Evolutionary conservation across 1,140 invertebrate species (phyloP).

Genomic region (Temnothorax curvispinosus): DNA sequence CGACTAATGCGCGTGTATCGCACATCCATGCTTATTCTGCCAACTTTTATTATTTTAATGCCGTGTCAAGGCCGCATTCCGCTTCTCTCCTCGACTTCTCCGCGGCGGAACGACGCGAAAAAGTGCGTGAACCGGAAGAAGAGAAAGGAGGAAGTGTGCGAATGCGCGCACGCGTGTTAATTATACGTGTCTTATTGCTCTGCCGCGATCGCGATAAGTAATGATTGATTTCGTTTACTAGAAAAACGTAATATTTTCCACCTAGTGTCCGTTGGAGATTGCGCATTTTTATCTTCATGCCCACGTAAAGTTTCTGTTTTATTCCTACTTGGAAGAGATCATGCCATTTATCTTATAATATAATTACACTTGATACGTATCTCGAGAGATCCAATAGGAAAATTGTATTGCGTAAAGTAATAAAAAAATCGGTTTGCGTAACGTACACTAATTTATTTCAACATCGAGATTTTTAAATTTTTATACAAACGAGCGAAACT

Average conservation of each 20-base stretch:
- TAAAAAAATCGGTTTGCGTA: background rate
- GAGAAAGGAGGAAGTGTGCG: slow-evolving; percentile 49
- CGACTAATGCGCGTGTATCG: slow-evolving; percentile 70
- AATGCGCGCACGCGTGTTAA: slow-evolving; percentile 31
- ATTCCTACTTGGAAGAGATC: background rate
- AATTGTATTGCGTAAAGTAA: background rate
- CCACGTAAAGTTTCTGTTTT: background rate
- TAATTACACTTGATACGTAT: background rate
- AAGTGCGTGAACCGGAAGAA: slow-evolving; percentile 48
- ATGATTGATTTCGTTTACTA: slow-evolving; percentile 36
- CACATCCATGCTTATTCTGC: slow-evolving; percentile 68
- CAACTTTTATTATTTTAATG: slow-evolving; percentile 80
- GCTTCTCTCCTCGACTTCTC: slow-evolving; percentile 18
- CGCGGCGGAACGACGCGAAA: background rate
- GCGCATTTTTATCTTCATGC: slow-evolving; percentile 2
- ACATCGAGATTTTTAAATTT: background rate
- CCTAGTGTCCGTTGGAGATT: background rate
- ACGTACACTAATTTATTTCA: background rate
- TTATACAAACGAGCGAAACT: background rate
- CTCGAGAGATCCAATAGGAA: background rate
- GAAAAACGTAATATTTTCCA: slow-evolving; percentile 11
- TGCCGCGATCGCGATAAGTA: slow-evolving; percentile 36
- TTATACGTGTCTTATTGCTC: slow-evolving; percentile 29
- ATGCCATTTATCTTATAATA: background rate
- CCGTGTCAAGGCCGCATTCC: slow-evolving; percentile 81